phyloP scores from a whole-genome alignment of 2,888 invertebrate genomes.

The Gibbula magus region DNA sequence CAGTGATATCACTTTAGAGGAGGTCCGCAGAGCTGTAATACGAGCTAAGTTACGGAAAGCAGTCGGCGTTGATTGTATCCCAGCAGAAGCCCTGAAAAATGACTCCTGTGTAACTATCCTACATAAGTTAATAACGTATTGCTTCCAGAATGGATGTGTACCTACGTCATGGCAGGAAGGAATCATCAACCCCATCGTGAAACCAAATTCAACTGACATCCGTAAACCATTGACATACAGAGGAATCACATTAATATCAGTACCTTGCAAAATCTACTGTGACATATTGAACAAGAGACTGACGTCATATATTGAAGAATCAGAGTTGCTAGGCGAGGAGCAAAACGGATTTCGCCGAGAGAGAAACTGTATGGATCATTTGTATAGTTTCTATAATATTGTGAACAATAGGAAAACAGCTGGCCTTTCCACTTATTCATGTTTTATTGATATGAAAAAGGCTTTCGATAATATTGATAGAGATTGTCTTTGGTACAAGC shows the following conservation, averaged over 20 bases:
- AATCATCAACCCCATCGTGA: slow-evolving; percentile 24
- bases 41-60: neutral
- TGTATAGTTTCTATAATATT: neutral
- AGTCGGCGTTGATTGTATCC: slow-evolving; percentile 9
- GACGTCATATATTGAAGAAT: neutral
- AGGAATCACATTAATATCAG: slow-evolving; percentile 22
- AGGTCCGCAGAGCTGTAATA: slow-evolving; percentile 7
- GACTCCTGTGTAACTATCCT: neutral
- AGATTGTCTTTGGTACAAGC: too few species aligned
- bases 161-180: slow-evolving; percentile 9
- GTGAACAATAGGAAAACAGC: too few species aligned
- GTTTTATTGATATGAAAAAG: too few species aligned
- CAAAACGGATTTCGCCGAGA: too few species aligned
- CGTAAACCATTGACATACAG: slow-evolving; percentile 9
- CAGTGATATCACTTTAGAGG: neutral
- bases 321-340: too few species aligned
- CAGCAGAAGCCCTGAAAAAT: slow-evolving; percentile 26
- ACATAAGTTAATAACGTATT: neutral
- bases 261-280: too few species aligned
- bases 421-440: too few species aligned
- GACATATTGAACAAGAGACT: too few species aligned
- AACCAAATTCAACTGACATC: neutral
- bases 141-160: slow-evolving; percentile 8
- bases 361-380: neutral
- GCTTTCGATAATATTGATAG: slow-evolving; percentile 6